Conservation (phyloP, 2,797 vertebrate species). For the Natrix natrix region DNA sequence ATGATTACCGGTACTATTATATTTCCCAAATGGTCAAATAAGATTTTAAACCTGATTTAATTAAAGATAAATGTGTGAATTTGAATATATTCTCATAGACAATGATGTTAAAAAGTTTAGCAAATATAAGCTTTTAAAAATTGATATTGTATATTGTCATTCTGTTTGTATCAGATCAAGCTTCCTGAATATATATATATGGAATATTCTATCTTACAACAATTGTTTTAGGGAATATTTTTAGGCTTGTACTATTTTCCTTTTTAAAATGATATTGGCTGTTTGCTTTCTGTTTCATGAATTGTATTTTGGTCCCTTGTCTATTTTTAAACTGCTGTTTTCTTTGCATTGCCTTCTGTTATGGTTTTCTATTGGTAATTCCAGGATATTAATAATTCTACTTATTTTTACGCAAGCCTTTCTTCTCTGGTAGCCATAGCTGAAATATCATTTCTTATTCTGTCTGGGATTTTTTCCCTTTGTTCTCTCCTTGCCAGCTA, state of each 20-base stretch:
- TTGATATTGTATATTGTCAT: constrained; percentile 35
- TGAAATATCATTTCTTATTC: constrained; percentile 62
- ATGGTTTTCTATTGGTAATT: constrained; percentile 22
- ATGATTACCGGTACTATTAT: not conserved
- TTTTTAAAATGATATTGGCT: constrained; percentile 27
- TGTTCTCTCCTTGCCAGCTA: constrained; percentile 28
- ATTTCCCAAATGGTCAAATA: not conserved
- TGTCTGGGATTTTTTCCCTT: constrained; percentile 37
- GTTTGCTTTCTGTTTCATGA: not conserved
- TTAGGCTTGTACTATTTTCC: not conserved
- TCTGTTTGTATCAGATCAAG: constrained; percentile 50
- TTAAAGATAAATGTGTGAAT: not conserved
- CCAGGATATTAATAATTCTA: constrained; percentile 33
- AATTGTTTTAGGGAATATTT: constrained; percentile 1
- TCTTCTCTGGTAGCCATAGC: constrained; percentile 51
- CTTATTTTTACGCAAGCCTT: constrained; percentile 57
- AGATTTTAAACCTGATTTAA: not conserved
- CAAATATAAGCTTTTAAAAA: constrained; percentile 42
- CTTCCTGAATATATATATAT: not conserved
- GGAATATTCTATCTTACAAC: not conserved
- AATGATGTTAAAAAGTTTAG: constrained; percentile 51
- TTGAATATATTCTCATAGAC: not conserved
- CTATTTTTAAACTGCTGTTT: constrained; percentile 31
- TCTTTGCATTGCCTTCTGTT: constrained; percentile 42
- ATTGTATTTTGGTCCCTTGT: constrained; percentile 16